Evolutionary conservation across 2,797 vertebrate genomes (phyloP).

Genomic region (Anguilla pacifica): DNA sequence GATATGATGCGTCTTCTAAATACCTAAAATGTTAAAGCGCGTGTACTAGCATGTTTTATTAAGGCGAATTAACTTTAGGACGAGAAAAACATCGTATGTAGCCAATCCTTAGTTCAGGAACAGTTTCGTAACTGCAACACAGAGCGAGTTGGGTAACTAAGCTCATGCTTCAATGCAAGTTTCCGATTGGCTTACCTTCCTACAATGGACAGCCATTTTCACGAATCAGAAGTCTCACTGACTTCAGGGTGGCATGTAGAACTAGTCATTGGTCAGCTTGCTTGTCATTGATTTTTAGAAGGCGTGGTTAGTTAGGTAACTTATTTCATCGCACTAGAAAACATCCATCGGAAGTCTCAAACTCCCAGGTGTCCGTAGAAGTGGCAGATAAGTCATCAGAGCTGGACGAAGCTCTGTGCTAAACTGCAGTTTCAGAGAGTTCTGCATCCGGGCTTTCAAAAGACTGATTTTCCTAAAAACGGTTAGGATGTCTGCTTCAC

Average conservation of each 20-base stretch:
- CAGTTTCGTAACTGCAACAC: constrained; percentile 13
- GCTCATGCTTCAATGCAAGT: neutral
- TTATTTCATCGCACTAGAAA: neutral
- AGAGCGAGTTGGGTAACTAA: constrained; percentile 55
- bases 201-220: neutral
- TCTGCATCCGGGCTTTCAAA: neutral
- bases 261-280: neutral
- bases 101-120: neutral
- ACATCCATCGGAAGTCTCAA: neutral
- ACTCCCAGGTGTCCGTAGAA: neutral
- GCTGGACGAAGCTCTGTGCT: neutral
- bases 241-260: neutral
- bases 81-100: neutral
- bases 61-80: neutral
- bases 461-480: neutral
- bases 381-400: no score
- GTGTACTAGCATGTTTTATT: neutral
- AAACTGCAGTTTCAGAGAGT: neutral
- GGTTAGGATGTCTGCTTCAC: constrained; percentile 60
- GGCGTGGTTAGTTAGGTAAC: constrained; percentile 22
- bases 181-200: neutral
- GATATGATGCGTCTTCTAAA: no score
- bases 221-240: neutral
- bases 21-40: neutral
- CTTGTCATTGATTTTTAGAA: neutral